Conservation (phyloP, 2,797 vertebrate species). For the Rhadinocentrus ornatus region DNA sequence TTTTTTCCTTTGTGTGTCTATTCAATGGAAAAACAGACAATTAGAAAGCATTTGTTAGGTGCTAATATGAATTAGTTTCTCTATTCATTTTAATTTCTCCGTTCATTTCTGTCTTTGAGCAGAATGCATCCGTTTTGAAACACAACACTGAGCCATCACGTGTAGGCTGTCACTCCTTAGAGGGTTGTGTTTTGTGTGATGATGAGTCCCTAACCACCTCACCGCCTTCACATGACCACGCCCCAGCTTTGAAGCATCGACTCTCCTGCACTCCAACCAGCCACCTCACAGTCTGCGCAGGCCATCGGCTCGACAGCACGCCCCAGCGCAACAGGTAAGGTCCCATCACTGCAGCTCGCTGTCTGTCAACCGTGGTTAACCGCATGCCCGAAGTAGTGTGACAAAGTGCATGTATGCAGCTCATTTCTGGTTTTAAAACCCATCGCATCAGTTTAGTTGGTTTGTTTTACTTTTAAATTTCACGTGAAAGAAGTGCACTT, state of each 20-base stretch:
- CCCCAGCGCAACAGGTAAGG: conserved; percentile 80
- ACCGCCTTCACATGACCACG: conserved; percentile 62
- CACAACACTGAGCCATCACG: not conserved
- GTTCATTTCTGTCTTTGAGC: not conserved
- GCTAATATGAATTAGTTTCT: not conserved
- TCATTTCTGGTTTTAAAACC: conserved; percentile 7
- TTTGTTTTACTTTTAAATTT: not conserved
- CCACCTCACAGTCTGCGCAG: conserved; percentile 58
- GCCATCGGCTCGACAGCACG: conserved; percentile 63
- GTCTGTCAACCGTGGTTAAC: conserved; percentile 9
- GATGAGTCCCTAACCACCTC: conserved; percentile 30
- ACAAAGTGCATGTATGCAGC: conserved; percentile 31
- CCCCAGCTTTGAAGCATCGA: conserved; percentile 57
- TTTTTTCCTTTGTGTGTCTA: not conserved
- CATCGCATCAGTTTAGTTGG: conserved; percentile 5
- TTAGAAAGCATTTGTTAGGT: not conserved
- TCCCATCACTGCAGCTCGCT: conserved; percentile 40
- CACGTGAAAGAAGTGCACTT: not conserved
- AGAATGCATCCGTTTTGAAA: not conserved
- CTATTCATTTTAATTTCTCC: not conserved
- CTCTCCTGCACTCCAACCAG: conserved; percentile 32
- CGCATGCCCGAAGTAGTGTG: conserved; percentile 4
- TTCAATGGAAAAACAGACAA: too few relatives aligned
- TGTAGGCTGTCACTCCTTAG: not conserved
- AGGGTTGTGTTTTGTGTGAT: conserved; percentile 6